A percentile compares a stretch with the other conserved stretches of the same genome.
These are phyloP conservation scores for Mormyrus lacerda DNA, from an alignment of 2,113 vertebrate genomes.

Conservation along the genomic window DNA sequence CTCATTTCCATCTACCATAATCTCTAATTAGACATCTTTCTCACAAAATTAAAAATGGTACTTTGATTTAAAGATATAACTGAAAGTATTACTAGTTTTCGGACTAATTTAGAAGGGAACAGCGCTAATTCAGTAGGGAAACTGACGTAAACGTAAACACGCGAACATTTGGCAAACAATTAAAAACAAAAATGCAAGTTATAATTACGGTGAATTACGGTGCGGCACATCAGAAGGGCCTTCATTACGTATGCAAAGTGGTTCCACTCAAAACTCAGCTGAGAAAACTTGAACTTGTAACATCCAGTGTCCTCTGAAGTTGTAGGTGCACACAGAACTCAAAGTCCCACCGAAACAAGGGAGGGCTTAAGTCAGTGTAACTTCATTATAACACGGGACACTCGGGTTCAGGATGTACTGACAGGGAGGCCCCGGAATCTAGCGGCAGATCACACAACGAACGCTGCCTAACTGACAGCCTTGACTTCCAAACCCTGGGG, in stretches of 20 bases:
- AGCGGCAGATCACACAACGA: background rate
- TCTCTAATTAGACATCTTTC: constrained; percentile 6
- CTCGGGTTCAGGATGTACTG: background rate
- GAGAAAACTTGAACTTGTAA: background rate
- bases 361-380: background rate
- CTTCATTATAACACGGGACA: background rate
- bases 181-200: background rate
- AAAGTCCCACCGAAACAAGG: background rate
- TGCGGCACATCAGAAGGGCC: background rate
- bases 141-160: background rate
- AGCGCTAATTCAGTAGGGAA: background rate
- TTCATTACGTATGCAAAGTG: background rate
- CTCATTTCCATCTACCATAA: background rate
- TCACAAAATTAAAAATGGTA: constrained; percentile 4
- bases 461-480: background rate
- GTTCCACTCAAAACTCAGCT: background rate
- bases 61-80: constrained; percentile 9
- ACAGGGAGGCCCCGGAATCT: background rate
- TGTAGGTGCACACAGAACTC: background rate
- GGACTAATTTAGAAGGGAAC: background rate
- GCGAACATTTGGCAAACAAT: background rate
- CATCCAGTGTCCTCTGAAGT: background rate
- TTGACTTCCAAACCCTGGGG: background rate
- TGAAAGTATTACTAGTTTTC: background rate
- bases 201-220: background rate